Evolutionary conservation across 2,888 invertebrate genomes (phyloP), one percentile per base, ranked within the genome.

Genomic region (Drosophila leonis): DNA sequence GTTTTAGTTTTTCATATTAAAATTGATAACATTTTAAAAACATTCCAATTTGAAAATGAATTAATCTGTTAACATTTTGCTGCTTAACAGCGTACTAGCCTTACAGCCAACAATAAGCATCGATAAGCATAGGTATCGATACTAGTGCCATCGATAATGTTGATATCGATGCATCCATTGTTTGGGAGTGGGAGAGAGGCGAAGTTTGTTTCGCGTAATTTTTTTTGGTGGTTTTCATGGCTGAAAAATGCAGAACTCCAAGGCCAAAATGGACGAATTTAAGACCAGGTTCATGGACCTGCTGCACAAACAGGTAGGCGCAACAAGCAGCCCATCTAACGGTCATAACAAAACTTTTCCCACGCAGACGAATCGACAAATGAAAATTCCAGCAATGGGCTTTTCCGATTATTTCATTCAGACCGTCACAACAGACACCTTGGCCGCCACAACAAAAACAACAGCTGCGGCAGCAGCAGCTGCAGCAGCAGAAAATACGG

Each of bases 351-450:
- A 24, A 44, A 2, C 31, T 46, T 49, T 37, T 37, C 24, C 29
- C 51, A 10, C 56, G 48, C 64, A 91, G 91, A 90, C 90, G 54
- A 91, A 91, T 83, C 91, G 92, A 31, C 91, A 93, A 83, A 79
- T 92, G 72, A 93, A 92, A 91, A 93, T 93, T 65, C 93, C 93
- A 78, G 91, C 93, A 27, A 93, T 93, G 93, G 93, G 93, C 31
- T 93, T 93, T 85, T 93, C 93, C 24, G 93, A 93, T 76, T 92
- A 93, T 67, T 93, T 92, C 71, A 92, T 93, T 67, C 92, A 93
- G 80, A 92, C 91, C 72, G 91, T 93, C n/a, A 90, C 92, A 51
- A 80, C 86, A 39, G 90, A 90, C 42, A 85, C 90, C 29, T 79
- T 85, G 63, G 55, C 81, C 35, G n/a, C 61, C 35, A 63, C 78